Percentiles rank a stretch among this genome's conserved stretches.
Evolutionary conservation across 2,797 vertebrate genomes (phyloP).

Genomic region (Crossoptilon crossoptilon): DNA sequence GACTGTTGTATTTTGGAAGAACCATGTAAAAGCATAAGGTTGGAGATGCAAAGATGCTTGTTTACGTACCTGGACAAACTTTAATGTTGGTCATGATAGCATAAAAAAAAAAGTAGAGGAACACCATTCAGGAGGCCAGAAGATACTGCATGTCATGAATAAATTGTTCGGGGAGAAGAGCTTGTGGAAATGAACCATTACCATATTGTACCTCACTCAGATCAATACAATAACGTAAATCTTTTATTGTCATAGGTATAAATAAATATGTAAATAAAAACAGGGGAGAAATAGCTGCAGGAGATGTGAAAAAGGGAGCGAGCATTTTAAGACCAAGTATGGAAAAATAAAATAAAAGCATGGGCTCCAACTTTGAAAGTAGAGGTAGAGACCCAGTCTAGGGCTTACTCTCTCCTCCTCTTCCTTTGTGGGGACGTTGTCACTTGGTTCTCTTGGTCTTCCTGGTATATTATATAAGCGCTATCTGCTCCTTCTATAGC

Average conservation of each 20-base stretch:
- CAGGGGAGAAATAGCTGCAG: rapidly evolving
- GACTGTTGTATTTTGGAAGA: neutral
- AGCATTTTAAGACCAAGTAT: rapidly evolving
- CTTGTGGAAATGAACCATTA: neutral
- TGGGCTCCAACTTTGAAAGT: neutral
- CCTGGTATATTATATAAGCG: rapidly evolving
- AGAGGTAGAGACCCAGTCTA: neutral
- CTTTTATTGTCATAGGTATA: neutral
- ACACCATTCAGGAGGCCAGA: neutral
- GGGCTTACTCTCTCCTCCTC: neutral
- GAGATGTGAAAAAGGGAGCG: neutral
- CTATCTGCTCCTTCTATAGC: neutral
- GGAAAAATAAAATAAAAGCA: neutral
- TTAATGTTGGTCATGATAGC: neutral
- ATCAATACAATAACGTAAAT: neutral
- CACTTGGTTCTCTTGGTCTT: neutral
- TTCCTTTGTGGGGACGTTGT: neutral
- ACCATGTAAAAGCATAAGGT: neutral
- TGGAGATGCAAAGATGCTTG: neutral
- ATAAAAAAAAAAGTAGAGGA: neutral
- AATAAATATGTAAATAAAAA: neutral
- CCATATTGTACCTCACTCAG: rapidly evolving
- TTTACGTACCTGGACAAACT: neutral
- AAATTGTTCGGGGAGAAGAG: neutral
- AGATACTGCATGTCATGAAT: neutral